Conservation (phyloP, 2,888 invertebrate genomes). For the Nipponacmea schrenckii region DNA sequence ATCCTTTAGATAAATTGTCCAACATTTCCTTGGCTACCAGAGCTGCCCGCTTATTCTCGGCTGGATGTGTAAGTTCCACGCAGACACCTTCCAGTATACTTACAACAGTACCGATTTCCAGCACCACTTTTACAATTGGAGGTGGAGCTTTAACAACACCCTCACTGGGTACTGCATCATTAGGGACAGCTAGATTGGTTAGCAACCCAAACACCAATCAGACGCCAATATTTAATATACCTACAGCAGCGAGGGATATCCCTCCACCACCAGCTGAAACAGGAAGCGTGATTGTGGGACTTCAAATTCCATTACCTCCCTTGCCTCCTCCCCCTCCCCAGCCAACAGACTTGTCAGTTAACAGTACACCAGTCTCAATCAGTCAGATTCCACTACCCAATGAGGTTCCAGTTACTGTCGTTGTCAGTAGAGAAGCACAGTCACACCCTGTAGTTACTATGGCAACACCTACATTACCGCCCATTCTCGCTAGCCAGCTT, state of each 20-base stretch:
- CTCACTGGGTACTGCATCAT: constrained; percentile 22
- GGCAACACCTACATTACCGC: constrained; percentile 21
- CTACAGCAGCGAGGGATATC: background rate
- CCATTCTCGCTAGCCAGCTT: constrained; percentile 17
- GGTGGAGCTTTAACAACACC: background rate
- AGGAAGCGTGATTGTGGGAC: constrained; percentile 4
- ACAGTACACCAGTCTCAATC: no score
- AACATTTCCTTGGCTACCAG: constrained; percentile 22
- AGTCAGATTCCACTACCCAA: background rate
- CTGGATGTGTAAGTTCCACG: background rate
- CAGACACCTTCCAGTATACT: background rate
- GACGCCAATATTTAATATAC: background rate
- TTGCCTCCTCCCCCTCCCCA: constrained; percentile 7
- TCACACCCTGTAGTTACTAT: background rate
- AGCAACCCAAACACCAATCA: constrained; percentile 19
- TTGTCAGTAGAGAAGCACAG: background rate
- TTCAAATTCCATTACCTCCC: background rate
- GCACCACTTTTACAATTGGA: background rate
- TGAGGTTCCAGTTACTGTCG: background rate
- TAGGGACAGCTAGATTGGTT: constrained; percentile 21
- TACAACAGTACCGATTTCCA: background rate
- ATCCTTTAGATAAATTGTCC: constrained; percentile 13
- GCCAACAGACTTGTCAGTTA: constrained; percentile 1
- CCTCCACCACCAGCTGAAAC: background rate
- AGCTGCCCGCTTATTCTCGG: constrained; percentile 15